These are phyloP conservation scores for Maniola jurtina DNA, from an alignment of 1,140 invertebrate genomes.

Conservation along the genomic window DNA sequence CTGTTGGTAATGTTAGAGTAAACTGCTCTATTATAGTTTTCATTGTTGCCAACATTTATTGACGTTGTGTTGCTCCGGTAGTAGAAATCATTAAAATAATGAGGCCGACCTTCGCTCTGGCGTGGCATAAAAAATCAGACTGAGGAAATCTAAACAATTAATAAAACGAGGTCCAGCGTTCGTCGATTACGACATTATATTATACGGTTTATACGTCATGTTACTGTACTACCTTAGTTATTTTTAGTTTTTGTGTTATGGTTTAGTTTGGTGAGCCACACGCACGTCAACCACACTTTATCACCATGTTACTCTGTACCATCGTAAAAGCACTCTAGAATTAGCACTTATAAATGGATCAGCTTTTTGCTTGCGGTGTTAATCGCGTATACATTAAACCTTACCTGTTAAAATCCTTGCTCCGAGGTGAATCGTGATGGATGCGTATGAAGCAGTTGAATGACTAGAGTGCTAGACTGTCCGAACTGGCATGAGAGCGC, in stretches of 20 bases:
- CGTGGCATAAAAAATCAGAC: slow-evolving; percentile 41
- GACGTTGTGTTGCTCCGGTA: slow-evolving; percentile 24
- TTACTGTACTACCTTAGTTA: slow-evolving; percentile 19
- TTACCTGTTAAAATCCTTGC: slow-evolving; percentile 42
- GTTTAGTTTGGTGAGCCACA: slow-evolving; percentile 65
- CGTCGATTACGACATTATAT: slow-evolving; percentile 42
- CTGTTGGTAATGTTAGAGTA: background rate
- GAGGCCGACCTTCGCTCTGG: slow-evolving; percentile 48
- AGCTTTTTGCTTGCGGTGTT: slow-evolving; percentile 54
- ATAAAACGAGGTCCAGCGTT: slow-evolving; percentile 46
- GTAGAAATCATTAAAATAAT: slow-evolving; percentile 55
- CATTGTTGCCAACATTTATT: slow-evolving; percentile 14
- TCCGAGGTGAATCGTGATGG: slow-evolving; percentile 49
- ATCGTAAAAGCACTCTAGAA: slow-evolving; percentile 49
- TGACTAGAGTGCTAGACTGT: slow-evolving; percentile 11
- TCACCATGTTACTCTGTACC: slow-evolving; percentile 50
- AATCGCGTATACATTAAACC: slow-evolving; percentile 36
- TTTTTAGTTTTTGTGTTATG: slow-evolving; percentile 43
- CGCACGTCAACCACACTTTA: slow-evolving; percentile 74
- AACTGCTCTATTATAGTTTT: slow-evolving; percentile 1
- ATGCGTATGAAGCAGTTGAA: slow-evolving; percentile 24
- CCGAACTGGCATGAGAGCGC: slow-evolving; percentile 9
- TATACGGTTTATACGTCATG: slow-evolving; percentile 36
- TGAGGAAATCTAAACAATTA: slow-evolving; percentile 38
- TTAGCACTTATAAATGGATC: slow-evolving; percentile 48